Evolutionary conservation across 2,888 invertebrate species (phyloP), one percentile per base, ranked within the genome.

Genomic region (Eurois occulta): DNA sequence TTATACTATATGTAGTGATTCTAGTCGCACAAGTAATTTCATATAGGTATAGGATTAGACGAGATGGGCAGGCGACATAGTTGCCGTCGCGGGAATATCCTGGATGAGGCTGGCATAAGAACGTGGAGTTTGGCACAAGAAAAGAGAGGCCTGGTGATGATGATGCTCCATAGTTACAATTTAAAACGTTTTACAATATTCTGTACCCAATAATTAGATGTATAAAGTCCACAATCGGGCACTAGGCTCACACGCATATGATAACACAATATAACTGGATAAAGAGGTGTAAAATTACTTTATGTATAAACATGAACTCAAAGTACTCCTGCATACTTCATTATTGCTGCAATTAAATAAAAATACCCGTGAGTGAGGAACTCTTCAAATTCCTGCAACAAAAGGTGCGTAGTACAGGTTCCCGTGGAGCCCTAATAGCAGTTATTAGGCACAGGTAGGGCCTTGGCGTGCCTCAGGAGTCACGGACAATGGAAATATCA

Each of bases 401-500:
- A 72, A 67, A 70, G 38, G 21, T 69, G 68, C 55, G 46, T 72
- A 24, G 21, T 13, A 13, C 48, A 2, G n/a, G 78, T 86, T 84
- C 68, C 83, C 60, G 82, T 73, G 35, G 58, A 65, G 16, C n/a
- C 35, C n/a, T 86, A 83, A 84, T 78, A n/a, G 38, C 71, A 0
- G 86, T 75, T 78, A 87, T 84, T 86, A 87, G 77, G 28, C 32
- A 16, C 87, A 87, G 75, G 32, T n/a, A 24, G 35, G 64, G 41
- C 87, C 83, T 81, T 82, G 72, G 65, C 79, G 65, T 78, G 75
- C 72, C 74, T 62, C 21, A 28, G 74, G 67, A 82, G 86, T 85
- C 86, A 86, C 68, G 80, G 77, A 82, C 83, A 75, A 78, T 83
- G 72, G 79, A 75, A 81, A 78, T 73, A 76, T 74, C 81, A 69